A percentile compares a stretch with the other conserved stretches of the same genome.
phyloP scores from a whole-genome alignment of 2,113 vertebrate genomes.

The Hippocampus zosterae region DNA sequence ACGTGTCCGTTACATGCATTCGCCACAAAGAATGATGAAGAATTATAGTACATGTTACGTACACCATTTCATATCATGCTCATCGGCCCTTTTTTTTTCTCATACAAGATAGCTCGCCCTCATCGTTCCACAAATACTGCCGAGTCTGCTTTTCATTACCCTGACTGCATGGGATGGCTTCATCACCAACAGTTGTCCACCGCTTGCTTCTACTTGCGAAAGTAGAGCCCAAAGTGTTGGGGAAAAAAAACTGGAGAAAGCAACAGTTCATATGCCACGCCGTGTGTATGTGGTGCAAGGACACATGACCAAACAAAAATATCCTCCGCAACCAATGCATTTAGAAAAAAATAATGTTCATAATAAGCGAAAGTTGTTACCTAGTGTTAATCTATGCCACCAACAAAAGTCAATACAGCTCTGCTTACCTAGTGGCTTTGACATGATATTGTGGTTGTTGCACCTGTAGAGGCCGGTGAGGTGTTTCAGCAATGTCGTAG shows the following conservation, averaged over 20 bases:
- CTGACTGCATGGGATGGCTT: neutral
- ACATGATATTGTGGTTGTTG: neutral
- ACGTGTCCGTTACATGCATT: neutral
- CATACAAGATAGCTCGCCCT: neutral
- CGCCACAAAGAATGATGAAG: neutral
- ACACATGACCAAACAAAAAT: too few relatives aligned
- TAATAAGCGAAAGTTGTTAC: neutral
- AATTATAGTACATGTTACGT: neutral
- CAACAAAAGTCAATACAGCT: neutral
- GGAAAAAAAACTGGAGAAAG: too few relatives aligned
- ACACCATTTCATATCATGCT: neutral
- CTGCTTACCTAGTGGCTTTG: neutral
- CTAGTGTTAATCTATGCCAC: neutral
- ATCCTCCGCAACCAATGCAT: neutral
- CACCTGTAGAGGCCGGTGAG: neutral
- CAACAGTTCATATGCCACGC: too few relatives aligned
- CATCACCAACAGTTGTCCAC: too few relatives aligned
- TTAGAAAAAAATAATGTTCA: neutral
- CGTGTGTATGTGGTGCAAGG: too few relatives aligned
- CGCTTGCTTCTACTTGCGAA: too few relatives aligned
- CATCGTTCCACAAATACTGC: constrained; percentile 18
- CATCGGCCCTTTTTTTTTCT: neutral
- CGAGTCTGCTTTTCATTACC: neutral
- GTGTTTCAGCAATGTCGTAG: neutral
- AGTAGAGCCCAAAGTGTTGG: too few relatives aligned